Conservation (phyloP, 2,113 vertebrate species). For the Psephotus haematonotus region DNA sequence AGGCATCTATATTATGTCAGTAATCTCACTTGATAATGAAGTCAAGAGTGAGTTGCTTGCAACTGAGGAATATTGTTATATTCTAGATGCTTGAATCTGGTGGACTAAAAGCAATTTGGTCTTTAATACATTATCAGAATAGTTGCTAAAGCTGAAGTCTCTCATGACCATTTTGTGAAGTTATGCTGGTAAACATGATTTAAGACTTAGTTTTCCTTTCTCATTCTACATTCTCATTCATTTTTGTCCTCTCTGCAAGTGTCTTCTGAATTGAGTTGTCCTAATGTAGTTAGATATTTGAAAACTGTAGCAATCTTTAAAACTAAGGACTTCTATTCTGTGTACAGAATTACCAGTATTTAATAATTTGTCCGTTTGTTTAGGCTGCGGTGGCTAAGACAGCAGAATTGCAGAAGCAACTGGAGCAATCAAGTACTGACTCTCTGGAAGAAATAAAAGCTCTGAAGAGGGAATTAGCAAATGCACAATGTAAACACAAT, state of each 20-base stretch:
- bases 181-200: background rate
- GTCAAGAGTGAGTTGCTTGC: background rate
- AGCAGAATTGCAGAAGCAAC: constrained; percentile 74
- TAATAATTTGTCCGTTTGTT: constrained; percentile 46
- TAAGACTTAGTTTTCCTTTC: background rate
- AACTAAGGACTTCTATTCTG: background rate
- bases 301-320: background rate
- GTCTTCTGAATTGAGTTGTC: background rate
- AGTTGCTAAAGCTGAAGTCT: background rate
- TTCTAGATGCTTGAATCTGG: background rate
- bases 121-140: background rate
- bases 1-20: background rate
- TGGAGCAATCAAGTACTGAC: constrained; percentile 71
- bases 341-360: background rate
- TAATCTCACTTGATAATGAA: background rate
- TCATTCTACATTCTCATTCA: background rate
- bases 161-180: background rate
- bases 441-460: constrained; percentile 75
- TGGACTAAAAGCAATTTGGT: background rate
- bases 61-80: background rate
- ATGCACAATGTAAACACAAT: constrained; percentile 73
- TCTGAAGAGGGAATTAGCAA: constrained; percentile 76
- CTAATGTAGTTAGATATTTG: background rate
- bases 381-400: constrained; percentile 78
- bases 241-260: background rate